Conservation (phyloP, 2,888 invertebrate genomes). For the Callinectes sapidus region DNA sequence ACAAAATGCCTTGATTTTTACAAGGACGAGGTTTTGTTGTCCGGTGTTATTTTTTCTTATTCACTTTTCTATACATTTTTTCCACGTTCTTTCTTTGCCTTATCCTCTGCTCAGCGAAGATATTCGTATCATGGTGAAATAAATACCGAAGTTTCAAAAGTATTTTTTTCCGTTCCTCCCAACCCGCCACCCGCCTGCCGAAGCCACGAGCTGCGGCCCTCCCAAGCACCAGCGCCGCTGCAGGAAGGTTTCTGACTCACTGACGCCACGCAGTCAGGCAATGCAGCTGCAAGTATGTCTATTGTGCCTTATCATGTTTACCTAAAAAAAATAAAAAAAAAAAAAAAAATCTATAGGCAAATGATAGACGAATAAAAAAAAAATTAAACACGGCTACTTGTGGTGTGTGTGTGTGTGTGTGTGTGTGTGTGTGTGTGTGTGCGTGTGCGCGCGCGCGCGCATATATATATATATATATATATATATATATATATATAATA, state of each 20-base stretch:
- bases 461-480: constrained; percentile 35
- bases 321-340: neutral
- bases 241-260: neutral
- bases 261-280: neutral
- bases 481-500: constrained; percentile 49
- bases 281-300: neutral
- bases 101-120: neutral
- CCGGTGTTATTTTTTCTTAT: neutral
- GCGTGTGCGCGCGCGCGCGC: too few species aligned
- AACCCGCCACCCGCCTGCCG: neutral
- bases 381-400: too few species aligned
- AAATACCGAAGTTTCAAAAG: neutral
- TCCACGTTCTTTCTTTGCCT: neutral
- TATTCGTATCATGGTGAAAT: neutral
- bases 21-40: neutral
- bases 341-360: too few species aligned
- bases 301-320: neutral
- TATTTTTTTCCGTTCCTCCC: neutral
- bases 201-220: neutral
- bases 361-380: neutral
- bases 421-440: too few species aligned
- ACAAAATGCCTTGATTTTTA: neutral
- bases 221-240: neutral
- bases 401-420: too few species aligned
- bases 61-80: neutral